Base-by-base conservation (phyloP, 2,113 vertebrate genomes). In the Tautogolabrus adspersus region DNA sequence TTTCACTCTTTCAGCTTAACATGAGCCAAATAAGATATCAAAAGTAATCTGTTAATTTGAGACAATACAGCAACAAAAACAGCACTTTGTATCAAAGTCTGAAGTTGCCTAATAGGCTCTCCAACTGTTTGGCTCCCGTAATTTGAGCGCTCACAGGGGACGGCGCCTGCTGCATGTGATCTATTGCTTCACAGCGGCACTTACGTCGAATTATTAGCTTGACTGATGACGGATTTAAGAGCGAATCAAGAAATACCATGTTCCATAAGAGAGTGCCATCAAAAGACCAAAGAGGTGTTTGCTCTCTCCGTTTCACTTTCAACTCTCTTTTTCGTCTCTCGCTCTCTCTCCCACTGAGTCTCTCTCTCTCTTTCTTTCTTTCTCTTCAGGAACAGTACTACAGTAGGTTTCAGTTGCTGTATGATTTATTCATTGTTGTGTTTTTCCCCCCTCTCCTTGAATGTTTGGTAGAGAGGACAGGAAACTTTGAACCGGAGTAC, bases 401-500 rank as follows among this genome's bases (percentile, higher is more conserved):
- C 87, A 83, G 80, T 84, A 63, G 77, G 74, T 85, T 84, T 86
- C 82, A 73, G 78, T 87, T 71, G 79, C 87, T 79, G 72, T 77
- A 92, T 94, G 92, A 94, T 92, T 94, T 94, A 93, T 94, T 94
- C 93, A 93, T 92, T 90, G 87, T 92, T 91, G 89, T 92, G 80
- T 91, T 90, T 87, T 82, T 89, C 80, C 63, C 56, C 66, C 60
- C 85, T 90, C 89, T 88, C 89, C 86, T 89, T 91, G 85, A 92
- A 77, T 90, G 88, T 91, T 90, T 90, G 84, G 75, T 81, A 66
- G 90, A 91, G 92, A 93, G 91, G 91, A 94, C 91, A 89, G 89
- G 87, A 93, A 91, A 94, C 93, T 94, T 94, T 95, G 92, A 94
- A 94, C 93, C 90, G 81, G 70, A 92, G 92, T 93, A 94, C 93